Evolutionary conservation across 2,888 invertebrate genomes (phyloP), one percentile per base, ranked within the genome.

Genomic region (Neria commutata): DNA sequence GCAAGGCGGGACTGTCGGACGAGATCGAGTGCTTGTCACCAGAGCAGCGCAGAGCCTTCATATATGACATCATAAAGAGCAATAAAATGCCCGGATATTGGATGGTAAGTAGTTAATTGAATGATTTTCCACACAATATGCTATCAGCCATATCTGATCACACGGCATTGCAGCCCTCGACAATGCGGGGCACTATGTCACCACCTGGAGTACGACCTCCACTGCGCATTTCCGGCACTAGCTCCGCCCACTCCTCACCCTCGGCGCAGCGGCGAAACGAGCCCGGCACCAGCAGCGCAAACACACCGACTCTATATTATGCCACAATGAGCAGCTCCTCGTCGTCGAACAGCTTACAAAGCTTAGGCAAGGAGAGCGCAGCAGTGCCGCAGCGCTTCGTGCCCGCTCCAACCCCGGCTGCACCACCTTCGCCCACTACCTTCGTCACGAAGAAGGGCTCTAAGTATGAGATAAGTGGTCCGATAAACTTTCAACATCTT

Each of bases 1-100:
- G 67, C 26, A 77, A 71, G 62, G 77, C 77, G 3, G 71, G 77
- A 3, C 54, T 75, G 8, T 64, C 71, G 29, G 78, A 73, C 50
- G 67, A 77, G 53, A 68, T 77, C 33, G 71, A 74, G 37, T 63
- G 63, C 10, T 58, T 78, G 51, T 68, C 72, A 40, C 60, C 74
- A 17, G 63, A 74, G 42, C 73, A 77, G 63, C 63, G 78, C 42
- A 70, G 75, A 25, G 70, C 76, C 23, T 76, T 75, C 34, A 76
- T 78, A 37, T 78, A 77, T 62, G 79, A 77, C 66, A 77, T 77
- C 62, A 71, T 77, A 47, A 72, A 74, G 53, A 77, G 78, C 64
- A 69, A 78, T 58, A 77, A 78, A 58, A 65, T 58, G 45, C 79
- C 79, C 16, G 77, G 77, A 49, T 77, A 78, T 61, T 77, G 77